Conservation (phyloP, 2,797 vertebrate species). For the Smutsia temminckii region DNA sequence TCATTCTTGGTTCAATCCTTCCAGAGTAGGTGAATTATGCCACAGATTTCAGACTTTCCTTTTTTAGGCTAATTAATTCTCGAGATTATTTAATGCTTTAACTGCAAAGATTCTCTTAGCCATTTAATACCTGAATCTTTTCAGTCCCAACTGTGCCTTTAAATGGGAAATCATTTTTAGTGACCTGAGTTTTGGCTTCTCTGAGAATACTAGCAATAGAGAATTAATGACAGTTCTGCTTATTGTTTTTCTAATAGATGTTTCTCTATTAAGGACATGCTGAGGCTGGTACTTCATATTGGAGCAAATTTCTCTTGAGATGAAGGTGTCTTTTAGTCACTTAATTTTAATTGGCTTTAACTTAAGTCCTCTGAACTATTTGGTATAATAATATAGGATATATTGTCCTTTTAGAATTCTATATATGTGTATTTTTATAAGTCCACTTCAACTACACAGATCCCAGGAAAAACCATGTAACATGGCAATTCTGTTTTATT, state of each 20-base stretch:
- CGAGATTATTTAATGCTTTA: background rate
- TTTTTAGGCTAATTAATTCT: background rate
- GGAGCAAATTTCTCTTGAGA: slow-evolving; percentile 9
- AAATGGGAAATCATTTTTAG: slow-evolving; percentile 45
- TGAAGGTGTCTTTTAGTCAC: background rate
- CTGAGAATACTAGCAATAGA: background rate
- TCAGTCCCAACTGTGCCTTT: background rate
- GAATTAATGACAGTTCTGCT: background rate
- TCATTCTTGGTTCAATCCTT: background rate
- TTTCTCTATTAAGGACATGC: background rate
- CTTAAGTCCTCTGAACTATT: slow-evolving; percentile 5
- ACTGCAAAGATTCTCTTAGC: background rate
- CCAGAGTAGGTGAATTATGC: background rate
- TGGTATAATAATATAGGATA: slow-evolving; percentile 16
- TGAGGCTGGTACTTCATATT: background rate
- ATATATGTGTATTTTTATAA: slow-evolving; percentile 20
- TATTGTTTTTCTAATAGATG: background rate
- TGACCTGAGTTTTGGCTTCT: slow-evolving; percentile 18
- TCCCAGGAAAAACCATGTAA: background rate
- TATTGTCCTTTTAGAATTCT: slow-evolving; percentile 46
- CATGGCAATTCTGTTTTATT: background rate
- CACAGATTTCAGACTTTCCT: background rate
- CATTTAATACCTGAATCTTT: slow-evolving; percentile 6
- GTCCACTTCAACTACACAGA: background rate
- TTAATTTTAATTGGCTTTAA: slow-evolving; percentile 47